Base-by-base conservation (phyloP, 2,797 vertebrate genomes). In the Lycodopsis pacificus region DNA sequence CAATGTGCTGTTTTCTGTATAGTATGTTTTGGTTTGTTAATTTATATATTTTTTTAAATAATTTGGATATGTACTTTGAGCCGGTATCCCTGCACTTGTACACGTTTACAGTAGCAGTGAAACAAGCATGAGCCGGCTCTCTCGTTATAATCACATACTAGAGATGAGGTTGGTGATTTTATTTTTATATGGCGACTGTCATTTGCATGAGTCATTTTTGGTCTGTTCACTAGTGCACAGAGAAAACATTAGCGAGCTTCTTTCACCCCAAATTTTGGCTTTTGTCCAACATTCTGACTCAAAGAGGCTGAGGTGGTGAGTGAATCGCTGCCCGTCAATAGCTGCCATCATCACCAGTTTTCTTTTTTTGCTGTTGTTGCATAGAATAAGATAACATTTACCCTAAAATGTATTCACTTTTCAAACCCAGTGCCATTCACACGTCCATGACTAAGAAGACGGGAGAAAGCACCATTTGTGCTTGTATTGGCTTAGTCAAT, bases 91-190 rank as follows among this genome's bases (percentile, higher is more conserved):
- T 71, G 27, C 7, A 0, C n/a, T 72, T 57, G 10, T 49, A n/a
- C 49, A 51, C 4, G 19, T 76, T 51, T 48, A 48, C 32, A 51
- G 44, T 51, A 62, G 49, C 75, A 49, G 32, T 73, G 48, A 73
- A 72, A 66, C 38, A 56, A 68, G 19, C 48, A n/a, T 38, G 20
- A 61, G 22, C 22, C 66, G 36, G 30, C 54, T 65, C 46, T 63
- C 19, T 74, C 34, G 61, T 36, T 48, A 42, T 53, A 51, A 63
- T 56, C 40, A 30, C 53, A 34, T 20, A 34, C 30, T 3, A 8
- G 46, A 34, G 38, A 22, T 32, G 42, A 42, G 58, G 10, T 30
- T 53, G 42, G 42, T n/a, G 30, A 68, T 32, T 65, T 79, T 30
- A 30, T 30, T 30, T 30, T 30, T 30, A 30, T 30, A 30, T 30